These are phyloP conservation scores for Poecile atricapillus DNA, from an alignment of 2,113 vertebrate species.

Conservation along the genomic window DNA sequence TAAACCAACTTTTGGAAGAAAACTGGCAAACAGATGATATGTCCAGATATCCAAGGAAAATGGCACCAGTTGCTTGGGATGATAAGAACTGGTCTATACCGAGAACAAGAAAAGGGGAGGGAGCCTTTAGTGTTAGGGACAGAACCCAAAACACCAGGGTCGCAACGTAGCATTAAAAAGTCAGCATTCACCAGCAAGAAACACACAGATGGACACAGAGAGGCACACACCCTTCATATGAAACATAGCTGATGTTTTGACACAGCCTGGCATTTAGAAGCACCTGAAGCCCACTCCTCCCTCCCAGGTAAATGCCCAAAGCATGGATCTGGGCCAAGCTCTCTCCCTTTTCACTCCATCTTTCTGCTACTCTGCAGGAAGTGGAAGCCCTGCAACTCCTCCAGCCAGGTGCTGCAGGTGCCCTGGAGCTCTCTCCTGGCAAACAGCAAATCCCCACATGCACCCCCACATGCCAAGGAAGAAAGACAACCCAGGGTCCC, in stretches of 20 bases:
- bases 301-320: fast-evolving
- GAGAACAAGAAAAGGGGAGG: background rate
- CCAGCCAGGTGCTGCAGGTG: background rate
- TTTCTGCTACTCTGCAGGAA: background rate
- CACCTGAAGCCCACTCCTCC: background rate
- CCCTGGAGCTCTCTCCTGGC: background rate
- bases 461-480: background rate
- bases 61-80: background rate
- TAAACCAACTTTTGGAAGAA: background rate
- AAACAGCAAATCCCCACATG: fast-evolving
- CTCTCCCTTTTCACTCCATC: background rate
- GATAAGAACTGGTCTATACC: background rate
- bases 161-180: background rate
- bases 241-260: background rate
- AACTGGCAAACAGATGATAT: background rate
- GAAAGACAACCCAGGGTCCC: background rate
- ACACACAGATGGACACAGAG: background rate
- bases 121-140: background rate
- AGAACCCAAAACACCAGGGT: background rate
- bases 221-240: background rate
- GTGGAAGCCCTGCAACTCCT: background rate
- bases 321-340: fast-evolving
- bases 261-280: background rate
- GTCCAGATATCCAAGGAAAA: background rate
- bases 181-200: fast-evolving